Evolutionary conservation across 2,113 vertebrate genomes (phyloP), one percentile per base, ranked within the genome.

Genomic region (Cyphomyrus discorhynchus): DNA sequence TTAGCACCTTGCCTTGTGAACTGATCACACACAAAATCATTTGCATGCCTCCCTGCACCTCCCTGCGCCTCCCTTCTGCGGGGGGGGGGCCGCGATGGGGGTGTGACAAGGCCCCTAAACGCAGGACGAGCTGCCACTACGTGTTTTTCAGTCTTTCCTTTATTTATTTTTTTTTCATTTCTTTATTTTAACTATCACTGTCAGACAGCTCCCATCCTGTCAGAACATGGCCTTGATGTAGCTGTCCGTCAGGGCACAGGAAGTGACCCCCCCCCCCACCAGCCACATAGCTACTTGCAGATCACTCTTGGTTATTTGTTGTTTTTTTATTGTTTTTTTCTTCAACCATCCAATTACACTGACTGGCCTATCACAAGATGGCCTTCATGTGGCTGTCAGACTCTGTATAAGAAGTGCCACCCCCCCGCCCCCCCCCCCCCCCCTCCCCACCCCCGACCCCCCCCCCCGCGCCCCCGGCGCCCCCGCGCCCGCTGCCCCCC

Each of bases 231-330:
- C 84, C 84, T 27, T 35, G 45, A 31, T 50, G 49, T 24, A 2
- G n/a, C 50, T 52, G 27, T 83, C 89, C 31, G 53, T 90, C 84
- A 86, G 77, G 58, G 42, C 50, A 49, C 84, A 49, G 84, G 45
- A 50, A 11, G 58, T 66, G 58, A 58, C 5, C 19, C 24, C 24
- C 58, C 58, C 58, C 58, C 58, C 15, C 13, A 52, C 7, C 58
- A 8, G 24, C 58, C 24, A 62, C 58, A n/a, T n/a, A 24, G 58
- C 24, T 9, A 24, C 58, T 62, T 62, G 58, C 58, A 62, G 8
- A 62, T 62, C 24, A n/a, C 58, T 62, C 24, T n/a, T 21, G 8
- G 24, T 17, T 42, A 39, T 42, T n/a, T 8, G 2, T n/a, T 2
- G 13, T n/a, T n/a, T 62, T n/a, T 62, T 3, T 27, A 62, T 62